Evolutionary conservation across 37 sponge, comb jelly and placozoan species (phyloP), one percentile per base, ranked within the genome.

Genomic region (Chondrosia reniformis): DNA sequence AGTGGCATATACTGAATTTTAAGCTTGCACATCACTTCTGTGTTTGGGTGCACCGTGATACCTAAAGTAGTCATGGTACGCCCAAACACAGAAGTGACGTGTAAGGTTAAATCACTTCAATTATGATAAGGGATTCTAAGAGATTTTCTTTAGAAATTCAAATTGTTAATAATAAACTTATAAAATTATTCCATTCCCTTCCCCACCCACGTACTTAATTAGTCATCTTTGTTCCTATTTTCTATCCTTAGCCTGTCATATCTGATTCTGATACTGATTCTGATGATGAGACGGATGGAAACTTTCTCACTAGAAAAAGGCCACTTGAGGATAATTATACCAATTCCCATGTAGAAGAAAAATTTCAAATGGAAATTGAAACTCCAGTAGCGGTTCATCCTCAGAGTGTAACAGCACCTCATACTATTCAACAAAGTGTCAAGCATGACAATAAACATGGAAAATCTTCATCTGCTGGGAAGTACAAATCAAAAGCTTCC

Each of bases 261-360:
- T 24, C 39, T 41, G 41, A 36, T 13, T 36, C 41, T 24, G 41
- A 39, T n/a, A 80, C 81, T 5, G 89, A 89, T 22, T 79, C 80
- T 30, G 89, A 89, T 17, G 80, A 80, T 74, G 89, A 89, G 32
- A 78, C 63, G 12, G 72, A 69, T 69, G 72, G 72, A 6, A 69
- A 69, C 43, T 40, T 69, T 24, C 42, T 69, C 43, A 43, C 72
- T 2, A 69, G 72, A 25, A 69, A 69, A 44, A 69, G 27, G 7
- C 27, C 58, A 24, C 9, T 28, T 4, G 58, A 56, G 58, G 27
- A 13, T 19, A 59, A 59, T 13, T 7, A 5, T 30, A 59, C 17
- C 7, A 59, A 6, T 13, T 6, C n/a, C n/a, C 61, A 25, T 19
- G 52, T 49, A 49, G 15, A 49, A 49, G 6, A 6, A 59, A 30